A percentile compares a stretch with the other conserved stretches of the same genome.
Conservation (phyloP, 2,888 invertebrate species). For the Sinelater perroti region DNA sequence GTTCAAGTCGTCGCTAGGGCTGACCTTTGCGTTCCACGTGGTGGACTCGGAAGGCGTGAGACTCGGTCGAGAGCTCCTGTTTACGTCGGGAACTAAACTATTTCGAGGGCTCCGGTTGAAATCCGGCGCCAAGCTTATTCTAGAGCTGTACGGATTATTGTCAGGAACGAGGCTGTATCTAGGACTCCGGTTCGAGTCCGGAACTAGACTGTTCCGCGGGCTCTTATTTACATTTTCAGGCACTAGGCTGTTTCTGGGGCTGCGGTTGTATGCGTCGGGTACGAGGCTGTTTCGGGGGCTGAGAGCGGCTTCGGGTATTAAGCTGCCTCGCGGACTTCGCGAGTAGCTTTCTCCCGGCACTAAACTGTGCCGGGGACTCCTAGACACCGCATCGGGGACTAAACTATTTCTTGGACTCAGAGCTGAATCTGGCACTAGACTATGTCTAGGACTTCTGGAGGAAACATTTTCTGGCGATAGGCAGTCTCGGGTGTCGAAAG, state of each 20-base stretch:
- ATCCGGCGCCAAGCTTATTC: slow-evolving; percentile 57
- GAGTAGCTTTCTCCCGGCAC: slow-evolving; percentile 68
- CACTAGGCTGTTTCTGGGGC: slow-evolving; percentile 68
- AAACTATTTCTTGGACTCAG: slow-evolving; percentile 69
- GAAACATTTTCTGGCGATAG: slow-evolving; percentile 63
- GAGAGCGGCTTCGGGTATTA: slow-evolving; percentile 67
- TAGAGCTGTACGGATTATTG: slow-evolving; percentile 55
- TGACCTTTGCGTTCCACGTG: slow-evolving; percentile 66
- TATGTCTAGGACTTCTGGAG: slow-evolving; percentile 66
- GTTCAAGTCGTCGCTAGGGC: slow-evolving; percentile 55
- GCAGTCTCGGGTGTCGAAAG: slow-evolving; percentile 57
- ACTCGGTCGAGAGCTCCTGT: slow-evolving; percentile 66
- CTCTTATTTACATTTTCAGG: slow-evolving; percentile 65
- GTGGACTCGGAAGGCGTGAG: slow-evolving; percentile 68
- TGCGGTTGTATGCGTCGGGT: slow-evolving; percentile 65
- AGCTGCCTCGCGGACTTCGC: slow-evolving; percentile 68
- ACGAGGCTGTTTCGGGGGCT: slow-evolving; percentile 69
- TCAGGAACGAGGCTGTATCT: slow-evolving; percentile 73
- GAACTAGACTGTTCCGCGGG: slow-evolving; percentile 62
- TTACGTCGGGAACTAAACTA: slow-evolving; percentile 62
- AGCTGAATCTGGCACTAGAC: slow-evolving; percentile 66
- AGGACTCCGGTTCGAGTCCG: slow-evolving; percentile 61
- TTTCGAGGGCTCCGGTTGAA: slow-evolving; percentile 65
- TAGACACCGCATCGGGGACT: slow-evolving; percentile 66
- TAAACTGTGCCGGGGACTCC: slow-evolving; percentile 65